Evolutionary conservation across 2,888 invertebrate species (phyloP).

Genomic region (Cactoblastis cactorum): DNA sequence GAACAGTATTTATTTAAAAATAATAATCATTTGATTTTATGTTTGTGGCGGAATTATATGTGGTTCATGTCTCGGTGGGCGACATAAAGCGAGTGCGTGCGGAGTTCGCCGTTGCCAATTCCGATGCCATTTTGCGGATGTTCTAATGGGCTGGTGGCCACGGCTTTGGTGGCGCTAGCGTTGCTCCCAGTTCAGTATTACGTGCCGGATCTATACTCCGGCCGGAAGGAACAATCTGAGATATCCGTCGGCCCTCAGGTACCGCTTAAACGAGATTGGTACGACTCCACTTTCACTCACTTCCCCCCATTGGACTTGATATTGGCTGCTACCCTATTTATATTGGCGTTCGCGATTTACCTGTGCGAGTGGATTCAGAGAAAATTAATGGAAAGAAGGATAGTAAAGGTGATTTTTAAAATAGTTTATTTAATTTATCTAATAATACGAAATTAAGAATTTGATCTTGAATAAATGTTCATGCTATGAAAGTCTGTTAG

Average conservation of each 20-base stretch:
- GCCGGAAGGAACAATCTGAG: constrained; percentile 26
- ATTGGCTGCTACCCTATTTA: constrained; percentile 39
- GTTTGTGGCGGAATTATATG: constrained; percentile 18
- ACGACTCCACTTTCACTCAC: constrained; percentile 26
- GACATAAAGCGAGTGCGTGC: constrained; percentile 17
- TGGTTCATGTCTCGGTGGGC: constrained; percentile 21
- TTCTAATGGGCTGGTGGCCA: constrained; percentile 46
- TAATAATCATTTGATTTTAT: constrained; percentile 25
- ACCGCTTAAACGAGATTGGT: constrained; percentile 27
- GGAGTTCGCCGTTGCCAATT: constrained; percentile 20
- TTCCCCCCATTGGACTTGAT: constrained; percentile 50
- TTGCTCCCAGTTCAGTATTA: constrained; percentile 56
- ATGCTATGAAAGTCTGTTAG: no score
- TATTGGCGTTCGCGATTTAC: constrained; percentile 43
- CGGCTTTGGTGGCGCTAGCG: constrained; percentile 47
- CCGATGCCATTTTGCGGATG: constrained; percentile 53
- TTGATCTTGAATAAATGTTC: no score
- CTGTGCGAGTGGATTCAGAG: constrained; percentile 63
- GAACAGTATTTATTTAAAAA: constrained; percentile 21
- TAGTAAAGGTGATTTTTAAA: constrained; percentile 45
- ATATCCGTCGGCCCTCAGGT: constrained; percentile 19
- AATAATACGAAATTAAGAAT: no score
- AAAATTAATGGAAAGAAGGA: constrained; percentile 59
- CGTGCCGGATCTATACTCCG: constrained; percentile 43
- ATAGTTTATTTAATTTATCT: neutral